Evolutionary conservation across 2,888 invertebrate genomes (phyloP).

Genomic region (Chymomyza procnemis): DNA sequence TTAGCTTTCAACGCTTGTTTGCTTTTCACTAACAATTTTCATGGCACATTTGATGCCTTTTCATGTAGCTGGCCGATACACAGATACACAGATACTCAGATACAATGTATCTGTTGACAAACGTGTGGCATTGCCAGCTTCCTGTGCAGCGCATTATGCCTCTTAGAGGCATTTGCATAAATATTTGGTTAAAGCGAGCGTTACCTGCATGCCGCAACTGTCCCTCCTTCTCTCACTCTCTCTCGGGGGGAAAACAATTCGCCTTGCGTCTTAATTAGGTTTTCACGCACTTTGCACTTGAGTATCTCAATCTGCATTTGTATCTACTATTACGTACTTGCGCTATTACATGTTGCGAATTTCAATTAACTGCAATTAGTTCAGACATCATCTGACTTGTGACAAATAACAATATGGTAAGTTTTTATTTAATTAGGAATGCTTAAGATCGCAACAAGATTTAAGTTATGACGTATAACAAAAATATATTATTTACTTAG

Average conservation of each 20-base stretch:
- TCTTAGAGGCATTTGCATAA: slow-evolving; percentile 59
- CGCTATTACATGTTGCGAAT: slow-evolving; percentile 39
- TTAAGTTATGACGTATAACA: too few relatives aligned
- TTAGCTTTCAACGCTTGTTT: slow-evolving; percentile 33
- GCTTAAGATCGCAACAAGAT: not conserved
- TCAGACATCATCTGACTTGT: slow-evolving; percentile 18
- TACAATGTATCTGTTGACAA: slow-evolving; percentile 26
- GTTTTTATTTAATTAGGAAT: not conserved
- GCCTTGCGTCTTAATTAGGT: slow-evolving; percentile 38
- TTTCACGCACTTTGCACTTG: slow-evolving; percentile 65
- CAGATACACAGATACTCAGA: too few relatives aligned
- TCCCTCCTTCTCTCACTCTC: not conserved
- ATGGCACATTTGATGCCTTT: slow-evolving; percentile 35
- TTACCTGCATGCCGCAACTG: not conserved
- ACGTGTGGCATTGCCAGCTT: slow-evolving; percentile 66
- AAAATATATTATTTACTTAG: too few relatives aligned
- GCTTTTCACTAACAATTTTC: slow-evolving; percentile 46
- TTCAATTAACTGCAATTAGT: slow-evolving; percentile 56
- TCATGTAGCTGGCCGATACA: not conserved
- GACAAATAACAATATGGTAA: not conserved
- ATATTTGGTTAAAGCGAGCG: slow-evolving; percentile 54
- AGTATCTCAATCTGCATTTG: not conserved
- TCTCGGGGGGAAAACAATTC: slow-evolving; percentile 5
- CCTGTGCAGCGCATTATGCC: slow-evolving; percentile 45
- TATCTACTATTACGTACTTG: not conserved